Evolutionary conservation across 2,888 invertebrate genomes (phyloP).

Genomic region (Acanthosepion pharaonis): DNA sequence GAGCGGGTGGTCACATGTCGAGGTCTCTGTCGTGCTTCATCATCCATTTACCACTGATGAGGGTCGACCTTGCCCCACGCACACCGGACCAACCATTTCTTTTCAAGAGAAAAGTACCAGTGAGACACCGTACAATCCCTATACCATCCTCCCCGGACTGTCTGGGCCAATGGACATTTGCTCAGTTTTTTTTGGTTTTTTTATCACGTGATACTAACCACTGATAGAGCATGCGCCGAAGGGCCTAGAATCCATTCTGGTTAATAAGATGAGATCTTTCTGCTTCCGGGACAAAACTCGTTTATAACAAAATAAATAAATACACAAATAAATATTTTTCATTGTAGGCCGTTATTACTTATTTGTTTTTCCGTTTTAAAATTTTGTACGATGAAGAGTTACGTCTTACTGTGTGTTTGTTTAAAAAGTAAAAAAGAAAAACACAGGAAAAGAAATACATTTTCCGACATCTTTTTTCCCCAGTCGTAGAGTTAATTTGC

Average conservation of each 20-base stretch:
- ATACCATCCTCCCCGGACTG: constrained; percentile 7
- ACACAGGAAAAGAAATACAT: not conserved
- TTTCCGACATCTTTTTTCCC: not conserved
- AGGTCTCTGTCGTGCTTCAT: not conserved
- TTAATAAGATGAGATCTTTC: not conserved
- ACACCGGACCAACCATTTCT: not conserved
- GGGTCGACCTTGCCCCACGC: constrained; percentile 20
- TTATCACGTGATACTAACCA: constrained; percentile 6
- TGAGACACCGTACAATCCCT: not conserved
- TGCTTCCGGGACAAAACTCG: constrained; percentile 14
- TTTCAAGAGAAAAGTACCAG: not conserved
- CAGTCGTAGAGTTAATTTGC: not conserved
- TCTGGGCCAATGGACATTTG: constrained; percentile 20
- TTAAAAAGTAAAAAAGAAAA: not conserved
- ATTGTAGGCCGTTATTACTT: not conserved
- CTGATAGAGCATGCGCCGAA: not conserved
- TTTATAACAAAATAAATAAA: not conserved
- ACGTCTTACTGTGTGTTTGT: not conserved
- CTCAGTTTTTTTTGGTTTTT: not conserved
- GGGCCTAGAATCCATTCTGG: not conserved
- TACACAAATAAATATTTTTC: not conserved
- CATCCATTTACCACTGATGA: constrained; percentile 17
- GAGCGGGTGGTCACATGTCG: not conserved
- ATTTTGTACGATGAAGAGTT: not conserved
- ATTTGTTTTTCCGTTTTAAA: not conserved